Conservation (phyloP, 2,113 vertebrate species). For the Vombatus ursinus region DNA sequence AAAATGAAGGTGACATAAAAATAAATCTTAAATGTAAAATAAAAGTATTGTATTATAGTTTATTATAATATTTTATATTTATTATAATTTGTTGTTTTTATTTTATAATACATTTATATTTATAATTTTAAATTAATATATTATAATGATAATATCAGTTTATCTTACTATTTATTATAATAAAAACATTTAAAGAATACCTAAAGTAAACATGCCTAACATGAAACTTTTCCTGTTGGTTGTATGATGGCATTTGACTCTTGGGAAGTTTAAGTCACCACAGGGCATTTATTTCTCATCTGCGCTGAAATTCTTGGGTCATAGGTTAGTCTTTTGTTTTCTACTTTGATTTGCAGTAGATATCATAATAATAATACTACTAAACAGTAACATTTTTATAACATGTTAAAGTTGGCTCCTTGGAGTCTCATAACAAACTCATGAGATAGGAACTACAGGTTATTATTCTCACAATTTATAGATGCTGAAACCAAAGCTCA, state of each 20-base stretch:
- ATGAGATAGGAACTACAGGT: not conserved
- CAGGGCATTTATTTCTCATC: slow-evolving; percentile 65
- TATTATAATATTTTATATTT: no score
- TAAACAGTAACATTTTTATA: not conserved
- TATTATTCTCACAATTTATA: not conserved
- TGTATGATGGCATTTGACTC: slow-evolving; percentile 45
- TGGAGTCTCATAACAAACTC: not conserved
- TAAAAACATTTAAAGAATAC: not conserved
- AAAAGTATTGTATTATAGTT: no score
- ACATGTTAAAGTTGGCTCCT: not conserved
- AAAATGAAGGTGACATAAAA: not conserved
- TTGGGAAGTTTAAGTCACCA: slow-evolving; percentile 54
- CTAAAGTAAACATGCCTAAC: not conserved
- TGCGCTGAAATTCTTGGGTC: slow-evolving; percentile 60
- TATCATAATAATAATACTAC: not conserved
- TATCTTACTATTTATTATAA: no score
- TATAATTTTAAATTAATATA: no score
- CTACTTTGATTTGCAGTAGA: slow-evolving; percentile 55
- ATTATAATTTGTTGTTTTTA: no score
- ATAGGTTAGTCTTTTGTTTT: slow-evolving; percentile 57
- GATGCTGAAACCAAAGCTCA: not conserved
- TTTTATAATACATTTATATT: no score
- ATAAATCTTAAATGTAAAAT: not conserved
- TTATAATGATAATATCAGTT: no score
- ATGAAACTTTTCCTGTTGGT: not conserved